Percentiles rank a stretch among this genome's conserved stretches.
Conservation (phyloP, 2,797 vertebrate species). For the Artibeus jamaicensis region DNA sequence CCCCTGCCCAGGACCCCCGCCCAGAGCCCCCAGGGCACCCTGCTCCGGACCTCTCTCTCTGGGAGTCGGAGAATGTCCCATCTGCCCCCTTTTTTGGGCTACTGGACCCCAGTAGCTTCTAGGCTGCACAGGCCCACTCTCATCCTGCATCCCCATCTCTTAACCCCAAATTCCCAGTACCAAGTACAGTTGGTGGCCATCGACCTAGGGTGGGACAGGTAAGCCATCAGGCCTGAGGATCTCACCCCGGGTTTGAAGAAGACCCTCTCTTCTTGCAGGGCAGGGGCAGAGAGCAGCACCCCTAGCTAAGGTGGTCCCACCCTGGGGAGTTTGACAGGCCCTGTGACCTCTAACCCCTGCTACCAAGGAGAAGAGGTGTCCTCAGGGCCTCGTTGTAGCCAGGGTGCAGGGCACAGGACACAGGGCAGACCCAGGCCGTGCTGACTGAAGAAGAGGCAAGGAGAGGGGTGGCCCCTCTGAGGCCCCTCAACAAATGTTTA, state of each 20-base stretch:
- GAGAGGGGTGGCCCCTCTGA: neutral
- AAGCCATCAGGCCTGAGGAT: neutral
- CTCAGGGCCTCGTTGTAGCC: too few relatives aligned
- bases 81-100: neutral
- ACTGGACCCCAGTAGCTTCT: neutral
- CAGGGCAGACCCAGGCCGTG: neutral
- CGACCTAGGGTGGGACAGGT: neutral
- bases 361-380: fast-evolving
- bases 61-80: neutral
- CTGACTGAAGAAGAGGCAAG: too few relatives aligned
- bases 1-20: neutral
- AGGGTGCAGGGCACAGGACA: neutral
- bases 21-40: neutral
- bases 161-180: neutral
- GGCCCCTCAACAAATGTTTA: neutral
- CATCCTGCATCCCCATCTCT: neutral
- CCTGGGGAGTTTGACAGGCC: neutral
- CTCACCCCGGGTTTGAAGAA: neutral
- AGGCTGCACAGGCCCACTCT: neutral
- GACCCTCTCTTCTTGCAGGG: neutral
- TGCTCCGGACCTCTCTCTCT: neutral
- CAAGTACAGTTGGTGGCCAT: neutral
- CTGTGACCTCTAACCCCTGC: neutral
- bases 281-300: neutral
- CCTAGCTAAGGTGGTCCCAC: fast-evolving